phyloP scores from a whole-genome alignment of 2,113 vertebrate genomes.

The Neoarius graeffei region DNA sequence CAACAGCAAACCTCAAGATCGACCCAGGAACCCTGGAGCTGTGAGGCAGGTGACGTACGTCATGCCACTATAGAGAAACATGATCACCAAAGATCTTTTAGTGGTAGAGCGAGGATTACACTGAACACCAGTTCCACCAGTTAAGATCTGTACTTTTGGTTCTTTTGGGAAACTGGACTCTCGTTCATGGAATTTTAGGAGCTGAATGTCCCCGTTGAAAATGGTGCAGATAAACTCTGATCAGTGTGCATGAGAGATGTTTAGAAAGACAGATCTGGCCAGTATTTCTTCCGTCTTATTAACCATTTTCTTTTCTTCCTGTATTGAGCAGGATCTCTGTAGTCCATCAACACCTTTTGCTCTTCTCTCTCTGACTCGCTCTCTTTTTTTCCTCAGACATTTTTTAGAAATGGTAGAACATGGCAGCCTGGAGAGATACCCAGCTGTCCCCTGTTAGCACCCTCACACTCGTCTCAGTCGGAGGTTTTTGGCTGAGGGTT shows the following conservation, averaged over 20 bases:
- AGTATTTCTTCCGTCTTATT: not conserved
- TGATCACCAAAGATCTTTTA: not conserved
- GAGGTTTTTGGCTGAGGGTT: conserved; percentile 15
- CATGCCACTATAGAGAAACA: not conserved
- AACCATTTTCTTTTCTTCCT: not conserved
- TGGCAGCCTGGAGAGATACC: conserved; percentile 20
- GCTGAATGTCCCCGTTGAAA: not conserved
- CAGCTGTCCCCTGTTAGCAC: conserved; percentile 30
- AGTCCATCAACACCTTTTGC: not conserved
- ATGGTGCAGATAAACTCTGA: not conserved
- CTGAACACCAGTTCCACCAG: not conserved
- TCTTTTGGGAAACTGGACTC: not conserved
- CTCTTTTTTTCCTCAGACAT: not conserved
- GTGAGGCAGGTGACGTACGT: not conserved
- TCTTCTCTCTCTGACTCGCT: not conserved
- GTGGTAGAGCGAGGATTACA: not conserved
- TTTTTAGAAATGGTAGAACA: conserved; percentile 14
- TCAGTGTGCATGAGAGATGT: not conserved
- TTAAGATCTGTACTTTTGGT: not conserved
- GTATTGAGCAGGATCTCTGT: not conserved
- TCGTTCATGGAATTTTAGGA: not conserved
- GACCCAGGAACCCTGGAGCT: not conserved
- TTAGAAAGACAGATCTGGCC: not conserved
- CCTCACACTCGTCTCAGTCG: conserved; percentile 25
- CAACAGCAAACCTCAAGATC: not conserved